These are phyloP conservation scores for Philotrypesis tridentata DNA, from an alignment of 1,140 invertebrate genomes.

Conservation along the genomic window DNA sequence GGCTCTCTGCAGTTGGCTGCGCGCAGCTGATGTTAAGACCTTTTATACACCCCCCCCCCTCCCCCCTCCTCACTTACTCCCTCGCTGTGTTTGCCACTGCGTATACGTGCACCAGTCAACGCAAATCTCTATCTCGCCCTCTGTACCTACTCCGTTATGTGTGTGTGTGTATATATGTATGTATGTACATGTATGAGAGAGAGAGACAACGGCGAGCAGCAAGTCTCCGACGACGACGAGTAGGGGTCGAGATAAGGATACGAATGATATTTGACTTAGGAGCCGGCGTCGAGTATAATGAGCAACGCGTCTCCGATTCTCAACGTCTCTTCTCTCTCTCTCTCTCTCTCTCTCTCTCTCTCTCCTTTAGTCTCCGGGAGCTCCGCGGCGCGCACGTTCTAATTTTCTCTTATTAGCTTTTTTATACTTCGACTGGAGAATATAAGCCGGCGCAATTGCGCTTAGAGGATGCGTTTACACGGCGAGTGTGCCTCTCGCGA, in stretches of 20 bases:
- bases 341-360: background rate
- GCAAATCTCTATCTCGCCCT: background rate
- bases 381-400: too few relatives aligned
- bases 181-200: background rate
- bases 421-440: too few relatives aligned
- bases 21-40: constrained; percentile 3
- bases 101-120: background rate
- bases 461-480: too few relatives aligned
- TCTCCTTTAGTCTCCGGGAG: background rate
- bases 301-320: background rate
- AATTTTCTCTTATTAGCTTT: too few relatives aligned
- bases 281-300: background rate
- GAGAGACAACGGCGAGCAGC: background rate
- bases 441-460: background rate
- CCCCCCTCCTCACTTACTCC: background rate
- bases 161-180: background rate
- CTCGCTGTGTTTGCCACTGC: background rate
- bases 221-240: background rate
- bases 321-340: too few relatives aligned
- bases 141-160: background rate
- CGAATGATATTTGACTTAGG: constrained; percentile 32
- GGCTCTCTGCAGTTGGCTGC: background rate
- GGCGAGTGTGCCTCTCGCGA: too few relatives aligned
- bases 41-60: background rate
- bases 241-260: constrained; percentile 26